phyloP scores from a whole-genome alignment of 1,140 invertebrate species.

The Drosophila navojoa region DNA sequence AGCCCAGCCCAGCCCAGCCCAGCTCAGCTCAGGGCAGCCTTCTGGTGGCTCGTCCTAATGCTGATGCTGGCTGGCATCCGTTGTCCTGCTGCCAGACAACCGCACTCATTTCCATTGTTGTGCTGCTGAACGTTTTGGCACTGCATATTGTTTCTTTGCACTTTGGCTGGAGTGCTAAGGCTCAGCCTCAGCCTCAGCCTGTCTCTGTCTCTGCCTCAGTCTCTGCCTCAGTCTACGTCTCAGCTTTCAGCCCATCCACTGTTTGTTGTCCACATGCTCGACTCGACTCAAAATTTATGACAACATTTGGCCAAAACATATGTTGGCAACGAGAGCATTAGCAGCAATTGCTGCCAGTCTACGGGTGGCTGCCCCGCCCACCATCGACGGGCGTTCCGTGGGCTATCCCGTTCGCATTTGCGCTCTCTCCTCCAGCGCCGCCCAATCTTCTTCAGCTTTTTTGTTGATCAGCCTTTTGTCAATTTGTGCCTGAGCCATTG shows the following conservation, averaged over 20 bases:
- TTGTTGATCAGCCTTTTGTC: constrained; percentile 28
- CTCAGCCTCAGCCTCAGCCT: neutral
- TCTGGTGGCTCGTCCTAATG: neutral
- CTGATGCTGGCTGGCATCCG: neutral
- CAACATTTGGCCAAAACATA: constrained; percentile 80
- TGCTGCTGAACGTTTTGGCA: constrained; percentile 57
- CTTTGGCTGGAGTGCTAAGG: constrained; percentile 41
- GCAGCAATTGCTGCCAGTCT: constrained; percentile 59
- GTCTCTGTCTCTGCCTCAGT: neutral
- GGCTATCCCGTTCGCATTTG: too few species aligned
- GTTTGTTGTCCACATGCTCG: constrained; percentile 21
- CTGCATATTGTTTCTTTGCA: constrained; percentile 72
- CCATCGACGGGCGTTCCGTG: neutral
- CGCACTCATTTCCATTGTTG: constrained; percentile 63
- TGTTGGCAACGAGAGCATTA: constrained; percentile 75
- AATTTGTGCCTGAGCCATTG: constrained; percentile 31
- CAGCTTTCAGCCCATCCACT: neutral
- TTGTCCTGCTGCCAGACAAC: constrained; percentile 46
- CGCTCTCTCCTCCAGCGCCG: too few species aligned
- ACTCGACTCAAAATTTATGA: constrained; percentile 71
- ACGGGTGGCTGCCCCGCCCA: neutral
- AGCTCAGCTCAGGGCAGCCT: neutral
- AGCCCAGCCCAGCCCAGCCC: neutral
- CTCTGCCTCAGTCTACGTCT: neutral
- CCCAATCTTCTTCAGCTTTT: neutral